phyloP scores from a whole-genome alignment of 92 coral and sea anemone species.

The Actinernus sp. region DNA sequence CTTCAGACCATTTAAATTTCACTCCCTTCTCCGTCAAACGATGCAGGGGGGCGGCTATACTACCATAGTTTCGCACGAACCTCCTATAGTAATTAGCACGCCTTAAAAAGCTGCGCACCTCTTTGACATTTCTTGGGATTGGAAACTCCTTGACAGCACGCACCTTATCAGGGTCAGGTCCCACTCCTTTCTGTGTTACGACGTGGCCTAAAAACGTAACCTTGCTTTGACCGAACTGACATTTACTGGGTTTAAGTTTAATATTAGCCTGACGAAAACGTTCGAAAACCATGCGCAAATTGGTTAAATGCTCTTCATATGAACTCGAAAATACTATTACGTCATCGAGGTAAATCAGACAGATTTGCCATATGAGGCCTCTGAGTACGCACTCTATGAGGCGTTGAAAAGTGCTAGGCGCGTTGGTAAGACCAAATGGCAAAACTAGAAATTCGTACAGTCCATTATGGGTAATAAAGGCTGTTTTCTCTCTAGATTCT shows the following conservation, averaged over 20 bases:
- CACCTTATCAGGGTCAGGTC: conserved; percentile 62
- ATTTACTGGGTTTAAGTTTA: no score
- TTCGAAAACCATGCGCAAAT: no score
- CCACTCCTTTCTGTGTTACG: conserved; percentile 37
- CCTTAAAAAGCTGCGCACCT: conserved; percentile 53
- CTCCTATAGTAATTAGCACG: conserved; percentile 62
- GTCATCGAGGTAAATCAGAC: conserved; percentile 22
- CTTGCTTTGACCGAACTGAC: conserved; percentile 13
- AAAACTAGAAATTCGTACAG: no score
- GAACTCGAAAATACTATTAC: no score
- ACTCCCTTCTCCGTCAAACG: no score
- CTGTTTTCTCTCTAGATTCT: no score
- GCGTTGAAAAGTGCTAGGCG: conserved; percentile 34
- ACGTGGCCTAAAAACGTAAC: conserved; percentile 61
- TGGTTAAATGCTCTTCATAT: conserved; percentile 14
- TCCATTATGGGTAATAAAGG: no score
- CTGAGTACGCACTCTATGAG: conserved; percentile 14
- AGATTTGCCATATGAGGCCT: neutral
- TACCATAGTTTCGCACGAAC: no score
- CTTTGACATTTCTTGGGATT: conserved; percentile 31
- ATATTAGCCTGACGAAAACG: no score
- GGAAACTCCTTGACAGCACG: conserved; percentile 48
- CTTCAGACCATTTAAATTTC: no score
- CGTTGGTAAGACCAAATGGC: no score
- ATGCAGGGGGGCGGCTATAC: no score